Evolutionary conservation across 2,888 invertebrate genomes (phyloP).

Genomic region (Parnassius glacialis): DNA sequence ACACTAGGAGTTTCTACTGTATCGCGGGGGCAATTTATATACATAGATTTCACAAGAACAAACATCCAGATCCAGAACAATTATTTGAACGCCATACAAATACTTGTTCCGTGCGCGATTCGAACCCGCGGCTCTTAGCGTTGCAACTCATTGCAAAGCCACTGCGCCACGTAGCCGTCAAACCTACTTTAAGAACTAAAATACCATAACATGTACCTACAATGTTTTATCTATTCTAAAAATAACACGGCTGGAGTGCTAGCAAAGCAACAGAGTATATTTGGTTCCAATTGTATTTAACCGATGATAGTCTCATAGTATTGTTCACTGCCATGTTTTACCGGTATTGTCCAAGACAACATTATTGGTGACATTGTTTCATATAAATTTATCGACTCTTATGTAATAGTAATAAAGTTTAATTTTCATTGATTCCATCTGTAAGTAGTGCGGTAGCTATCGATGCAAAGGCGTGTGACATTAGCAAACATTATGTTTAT

Average conservation of each 20-base stretch:
- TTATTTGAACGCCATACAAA: no score
- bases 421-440: background rate
- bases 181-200: background rate
- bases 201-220: background rate
- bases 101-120: no score
- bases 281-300: conserved; percentile 7
- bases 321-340: conserved; percentile 17
- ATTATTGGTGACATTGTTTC: background rate
- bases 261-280: conserved; percentile 1
- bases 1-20: no score
- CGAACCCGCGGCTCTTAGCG: no score
- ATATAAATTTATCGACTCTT: conserved; percentile 14
- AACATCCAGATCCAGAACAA: no score
- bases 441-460: background rate
- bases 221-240: no score
- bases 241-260: no score
- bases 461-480: background rate
- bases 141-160: no score
- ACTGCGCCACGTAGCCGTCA: no score
- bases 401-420: background rate
- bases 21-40: no score
- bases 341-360: conserved; percentile 17
- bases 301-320: conserved; percentile 1
- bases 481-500: background rate
- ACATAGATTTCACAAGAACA: no score